Evolutionary conservation across 2,797 vertebrate species (phyloP).

Genomic region (Philypnodon macrostomus): DNA sequence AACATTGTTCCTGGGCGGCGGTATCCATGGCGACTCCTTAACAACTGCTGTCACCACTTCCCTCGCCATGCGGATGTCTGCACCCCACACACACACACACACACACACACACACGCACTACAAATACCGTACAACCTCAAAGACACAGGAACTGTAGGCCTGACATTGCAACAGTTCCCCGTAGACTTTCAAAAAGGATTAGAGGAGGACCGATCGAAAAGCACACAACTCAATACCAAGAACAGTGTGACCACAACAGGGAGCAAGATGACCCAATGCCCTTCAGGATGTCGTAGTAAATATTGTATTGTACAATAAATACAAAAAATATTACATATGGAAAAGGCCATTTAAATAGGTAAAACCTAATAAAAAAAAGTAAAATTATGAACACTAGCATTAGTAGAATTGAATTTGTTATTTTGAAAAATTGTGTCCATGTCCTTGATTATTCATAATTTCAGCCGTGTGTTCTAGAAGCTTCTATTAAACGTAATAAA

Average conservation of each 20-base stretch:
- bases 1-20: constrained; percentile 57
- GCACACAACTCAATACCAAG: constrained; percentile 15
- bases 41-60: constrained; percentile 60
- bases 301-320: neutral
- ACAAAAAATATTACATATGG: neutral
- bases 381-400: too few species aligned
- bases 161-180: constrained; percentile 24
- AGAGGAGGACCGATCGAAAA: constrained; percentile 4
- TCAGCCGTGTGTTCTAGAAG: too few species aligned
- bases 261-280: neutral
- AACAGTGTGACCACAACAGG: neutral
- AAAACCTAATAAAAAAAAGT: too few species aligned
- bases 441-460: too few species aligned
- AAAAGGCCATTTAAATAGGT: too few species aligned
- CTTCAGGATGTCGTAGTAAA: neutral
- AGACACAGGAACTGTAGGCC: constrained; percentile 10
- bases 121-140: constrained; percentile 19
- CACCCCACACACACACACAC: constrained; percentile 2
- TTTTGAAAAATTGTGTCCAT: too few species aligned
- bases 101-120: constrained; percentile 4
- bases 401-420: too few species aligned
- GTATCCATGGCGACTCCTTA: constrained; percentile 76
- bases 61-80: constrained; percentile 29
- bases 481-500: too few species aligned
- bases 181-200: constrained; percentile 10